Conservation (phyloP, 2,797 vertebrate species). For the Lacerta bilineata region DNA sequence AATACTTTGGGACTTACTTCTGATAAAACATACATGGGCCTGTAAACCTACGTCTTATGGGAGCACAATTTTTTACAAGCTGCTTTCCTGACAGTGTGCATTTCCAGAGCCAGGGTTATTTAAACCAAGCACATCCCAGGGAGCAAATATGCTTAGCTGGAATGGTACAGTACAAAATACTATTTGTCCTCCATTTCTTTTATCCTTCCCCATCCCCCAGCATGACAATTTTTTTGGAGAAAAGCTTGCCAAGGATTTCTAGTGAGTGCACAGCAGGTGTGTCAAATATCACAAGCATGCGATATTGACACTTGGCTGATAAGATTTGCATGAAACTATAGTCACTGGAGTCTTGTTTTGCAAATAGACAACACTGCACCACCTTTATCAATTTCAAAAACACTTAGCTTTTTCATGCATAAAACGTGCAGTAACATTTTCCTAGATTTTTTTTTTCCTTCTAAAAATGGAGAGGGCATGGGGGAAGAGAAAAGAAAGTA, state of each 20-base stretch:
- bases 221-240: conserved; percentile 61
- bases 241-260: conserved; percentile 51
- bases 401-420: conserved; percentile 60
- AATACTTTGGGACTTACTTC: too few relatives aligned
- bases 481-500: conserved; percentile 52
- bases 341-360: conserved; percentile 68
- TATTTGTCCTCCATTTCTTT: conserved; percentile 52
- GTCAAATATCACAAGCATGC: conserved; percentile 67
- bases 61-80: background rate
- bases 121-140: conserved; percentile 49
- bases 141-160: conserved; percentile 64
- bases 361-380: conserved; percentile 64
- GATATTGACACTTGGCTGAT: conserved; percentile 74
- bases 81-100: conserved; percentile 41
- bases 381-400: conserved; percentile 76
- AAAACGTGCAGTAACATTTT: conserved; percentile 69
- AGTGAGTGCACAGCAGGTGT: conserved; percentile 47
- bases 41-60: background rate
- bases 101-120: conserved; percentile 48
- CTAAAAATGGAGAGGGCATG: conserved; percentile 36
- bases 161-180: conserved; percentile 51
- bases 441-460: conserved; percentile 52
- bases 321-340: conserved; percentile 77
- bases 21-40: too few relatives aligned
- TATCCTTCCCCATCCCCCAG: conserved; percentile 6